These are phyloP conservation scores for Rhysida immarginata DNA, from an alignment of 1,140 invertebrate genomes.

Conservation along the genomic window DNA sequence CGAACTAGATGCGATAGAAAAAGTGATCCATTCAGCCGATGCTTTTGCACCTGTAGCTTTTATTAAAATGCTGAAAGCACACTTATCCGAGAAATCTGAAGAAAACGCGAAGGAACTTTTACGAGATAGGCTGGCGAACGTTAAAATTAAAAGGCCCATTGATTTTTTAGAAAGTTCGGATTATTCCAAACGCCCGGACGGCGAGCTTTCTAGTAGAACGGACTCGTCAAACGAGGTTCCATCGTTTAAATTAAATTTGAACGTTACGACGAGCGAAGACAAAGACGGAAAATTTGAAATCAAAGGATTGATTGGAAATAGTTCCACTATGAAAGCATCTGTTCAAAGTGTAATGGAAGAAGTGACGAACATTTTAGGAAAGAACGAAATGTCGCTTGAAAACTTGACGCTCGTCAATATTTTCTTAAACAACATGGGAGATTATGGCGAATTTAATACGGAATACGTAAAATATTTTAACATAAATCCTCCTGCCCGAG, in stretches of 20 bases:
- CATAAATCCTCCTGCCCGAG: slow-evolving; percentile 61
- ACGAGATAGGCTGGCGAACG: not conserved
- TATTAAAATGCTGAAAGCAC: slow-evolving; percentile 67
- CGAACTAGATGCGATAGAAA: slow-evolving; percentile 70
- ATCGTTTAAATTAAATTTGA: no score
- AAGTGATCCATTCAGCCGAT: slow-evolving; percentile 74
- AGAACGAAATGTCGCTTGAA: slow-evolving; percentile 30
- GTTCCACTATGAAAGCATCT: not conserved
- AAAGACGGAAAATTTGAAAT: not conserved
- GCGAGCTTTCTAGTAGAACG: not conserved
- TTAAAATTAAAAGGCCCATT: not conserved
- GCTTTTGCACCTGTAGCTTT: slow-evolving; percentile 84
- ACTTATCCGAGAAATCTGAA: slow-evolving; percentile 23
- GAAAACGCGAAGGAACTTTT: not conserved
- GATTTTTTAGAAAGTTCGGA: not conserved
- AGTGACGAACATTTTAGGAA: slow-evolving; percentile 18
- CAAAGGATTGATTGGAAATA: not conserved
- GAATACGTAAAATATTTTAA: slow-evolving; percentile 56
- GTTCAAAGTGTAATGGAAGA: not conserved
- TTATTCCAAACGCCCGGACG: not conserved
- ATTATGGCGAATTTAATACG: slow-evolving; percentile 59
- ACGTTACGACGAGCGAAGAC: no score
- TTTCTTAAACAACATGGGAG: slow-evolving; percentile 62
- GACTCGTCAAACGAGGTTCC: not conserved
- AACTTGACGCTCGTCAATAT: slow-evolving; percentile 63